Evolutionary conservation across 2,888 invertebrate species (phyloP).

Genomic region (Drosophila nr. perissopoda): DNA sequence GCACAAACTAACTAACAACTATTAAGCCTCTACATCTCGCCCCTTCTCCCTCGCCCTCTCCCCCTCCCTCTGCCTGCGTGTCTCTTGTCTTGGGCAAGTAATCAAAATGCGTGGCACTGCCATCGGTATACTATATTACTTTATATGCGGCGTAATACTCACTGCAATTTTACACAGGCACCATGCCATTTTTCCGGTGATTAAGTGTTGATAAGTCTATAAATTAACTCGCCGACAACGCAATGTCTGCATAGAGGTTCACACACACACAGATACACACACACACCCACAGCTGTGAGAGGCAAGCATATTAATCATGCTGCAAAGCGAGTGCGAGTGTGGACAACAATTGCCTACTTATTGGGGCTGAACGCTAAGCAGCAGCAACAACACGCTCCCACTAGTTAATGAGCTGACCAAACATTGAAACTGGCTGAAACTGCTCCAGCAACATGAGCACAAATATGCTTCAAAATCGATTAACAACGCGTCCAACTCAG

Average conservation of each 20-base stretch:
- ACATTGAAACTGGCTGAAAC: neutral
- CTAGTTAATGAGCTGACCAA: slow-evolving; percentile 42
- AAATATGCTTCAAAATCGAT: slow-evolving; percentile 34
- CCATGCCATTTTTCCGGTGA: slow-evolving; percentile 78
- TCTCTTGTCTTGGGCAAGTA: slow-evolving; percentile 49
- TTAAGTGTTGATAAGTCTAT: slow-evolving; percentile 81
- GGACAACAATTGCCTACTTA: slow-evolving; percentile 61
- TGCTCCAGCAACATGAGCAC: neutral
- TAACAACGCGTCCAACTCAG: slow-evolving; percentile 13
- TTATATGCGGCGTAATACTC: slow-evolving; percentile 31
- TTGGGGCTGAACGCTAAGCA: slow-evolving; percentile 23
- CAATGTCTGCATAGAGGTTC: slow-evolving; percentile 25
- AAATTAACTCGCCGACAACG: slow-evolving; percentile 74
- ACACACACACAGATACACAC: slow-evolving; percentile 5
- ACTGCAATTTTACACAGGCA: slow-evolving; percentile 62
- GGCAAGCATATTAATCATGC: slow-evolving; percentile 69
- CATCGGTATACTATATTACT: slow-evolving; percentile 23
- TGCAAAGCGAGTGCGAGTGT: slow-evolving; percentile 52
- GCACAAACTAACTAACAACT: slow-evolving; percentile 81
- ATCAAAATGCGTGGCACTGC: slow-evolving; percentile 75
- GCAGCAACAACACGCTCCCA: slow-evolving; percentile 23
- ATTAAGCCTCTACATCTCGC: slow-evolving; percentile 61
- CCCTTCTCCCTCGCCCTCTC: neutral
- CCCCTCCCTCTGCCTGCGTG: slow-evolving; percentile 10
- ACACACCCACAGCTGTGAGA: slow-evolving; percentile 3